Evolutionary conservation across 2,113 vertebrate genomes (phyloP).

Genomic region (Mastomys natalensis): DNA sequence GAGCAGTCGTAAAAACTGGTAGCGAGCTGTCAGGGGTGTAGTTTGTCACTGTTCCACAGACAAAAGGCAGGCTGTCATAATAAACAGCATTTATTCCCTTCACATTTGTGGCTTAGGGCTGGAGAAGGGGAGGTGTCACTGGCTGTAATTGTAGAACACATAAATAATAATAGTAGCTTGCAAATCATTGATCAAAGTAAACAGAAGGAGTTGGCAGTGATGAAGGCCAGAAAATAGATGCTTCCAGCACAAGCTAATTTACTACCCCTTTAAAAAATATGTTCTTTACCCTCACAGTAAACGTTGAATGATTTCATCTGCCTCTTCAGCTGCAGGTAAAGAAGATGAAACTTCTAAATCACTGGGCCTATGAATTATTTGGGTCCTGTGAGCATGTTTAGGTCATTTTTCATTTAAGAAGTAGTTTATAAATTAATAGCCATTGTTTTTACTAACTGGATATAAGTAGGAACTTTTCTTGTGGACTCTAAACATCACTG

Average conservation of each 20-base stretch:
- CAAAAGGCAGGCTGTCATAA: slow-evolving; percentile 89
- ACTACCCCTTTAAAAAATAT: slow-evolving; percentile 78
- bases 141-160: slow-evolving; percentile 87
- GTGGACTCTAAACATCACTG: not conserved
- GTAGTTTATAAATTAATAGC: slow-evolving; percentile 31
- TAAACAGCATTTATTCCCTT: slow-evolving; percentile 89
- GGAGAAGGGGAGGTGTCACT: slow-evolving; percentile 86
- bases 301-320: slow-evolving; percentile 79
- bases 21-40: slow-evolving; percentile 82
- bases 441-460: not conserved
- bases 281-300: slow-evolving; percentile 78
- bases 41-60: slow-evolving; percentile 88
- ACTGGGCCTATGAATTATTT: slow-evolving; percentile 68
- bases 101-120: slow-evolving; percentile 87
- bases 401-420: slow-evolving; percentile 49
- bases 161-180: slow-evolving; percentile 89
- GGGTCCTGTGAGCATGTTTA: not conserved
- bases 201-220: slow-evolving; percentile 86
- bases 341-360: slow-evolving; percentile 75
- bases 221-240: slow-evolving; percentile 85
- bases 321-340: slow-evolving; percentile 72
- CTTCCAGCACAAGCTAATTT: slow-evolving; percentile 85
- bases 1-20: slow-evolving; percentile 78
- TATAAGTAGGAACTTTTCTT: not conserved
- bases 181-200: slow-evolving; percentile 89